A percentile compares a stretch with the other conserved stretches of the same genome.
Conservation (phyloP, 2,888 invertebrate species). For the Hermodice carunculata region DNA sequence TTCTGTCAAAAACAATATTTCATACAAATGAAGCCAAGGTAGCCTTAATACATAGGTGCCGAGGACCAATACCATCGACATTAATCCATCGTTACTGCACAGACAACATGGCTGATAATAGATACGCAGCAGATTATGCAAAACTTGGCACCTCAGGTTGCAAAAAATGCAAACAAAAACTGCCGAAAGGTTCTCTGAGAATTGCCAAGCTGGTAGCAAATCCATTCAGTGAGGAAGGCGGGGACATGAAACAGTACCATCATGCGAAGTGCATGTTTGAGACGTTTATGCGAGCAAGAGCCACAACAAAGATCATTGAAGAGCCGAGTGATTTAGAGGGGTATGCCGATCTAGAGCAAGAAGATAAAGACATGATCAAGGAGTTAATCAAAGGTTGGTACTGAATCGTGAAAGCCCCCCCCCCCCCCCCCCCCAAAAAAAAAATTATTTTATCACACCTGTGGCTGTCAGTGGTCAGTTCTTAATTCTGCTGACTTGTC, state of each 20-base stretch:
- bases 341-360: constrained; percentile 78
- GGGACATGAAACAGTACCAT: constrained; percentile 86
- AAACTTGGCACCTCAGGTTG: constrained; percentile 86
- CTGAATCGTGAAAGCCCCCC: too few species aligned
- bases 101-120: constrained; percentile 66
- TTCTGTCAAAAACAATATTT: too few species aligned
- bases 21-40: too few species aligned
- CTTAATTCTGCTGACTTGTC: too few species aligned
- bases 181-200: constrained; percentile 80
- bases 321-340: constrained; percentile 84
- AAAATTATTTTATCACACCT: too few species aligned
- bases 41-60: too few species aligned
- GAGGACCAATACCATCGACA: too few species aligned
- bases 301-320: constrained; percentile 86
- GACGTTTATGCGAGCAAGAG: constrained; percentile 82
- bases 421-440: too few species aligned
- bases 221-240: constrained; percentile 80
- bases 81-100: too few species aligned
- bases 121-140: constrained; percentile 80
- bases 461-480: too few species aligned
- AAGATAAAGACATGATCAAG: constrained; percentile 78
- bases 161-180: constrained; percentile 87
- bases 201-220: constrained; percentile 84
- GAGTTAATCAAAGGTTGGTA: constrained; percentile 75
- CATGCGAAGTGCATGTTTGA: constrained; percentile 87